A percentile compares a stretch with the other conserved stretches of the same genome.
Conservation (phyloP, 2,888 invertebrate genomes). For the Synanthedon tipuliformis region DNA sequence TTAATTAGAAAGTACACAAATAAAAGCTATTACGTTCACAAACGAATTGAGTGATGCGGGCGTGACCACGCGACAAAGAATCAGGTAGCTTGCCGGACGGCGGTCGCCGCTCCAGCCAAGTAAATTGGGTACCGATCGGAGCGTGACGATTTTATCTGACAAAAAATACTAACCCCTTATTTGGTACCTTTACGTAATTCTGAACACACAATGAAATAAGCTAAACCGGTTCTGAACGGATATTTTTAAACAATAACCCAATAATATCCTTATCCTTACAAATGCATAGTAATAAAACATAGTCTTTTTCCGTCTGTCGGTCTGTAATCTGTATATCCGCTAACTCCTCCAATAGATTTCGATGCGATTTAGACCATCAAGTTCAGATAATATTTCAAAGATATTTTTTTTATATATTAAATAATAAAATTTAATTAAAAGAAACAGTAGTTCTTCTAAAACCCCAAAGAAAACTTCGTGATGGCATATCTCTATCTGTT, state of each 20-base stretch:
- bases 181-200: constrained; percentile 46
- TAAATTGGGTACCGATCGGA: constrained; percentile 60
- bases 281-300: no score
- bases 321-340: no score
- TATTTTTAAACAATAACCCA: constrained; percentile 10
- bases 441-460: no score
- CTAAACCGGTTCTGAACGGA: constrained; percentile 9
- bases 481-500: no score
- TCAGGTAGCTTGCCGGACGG: constrained; percentile 32
- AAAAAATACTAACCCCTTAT: constrained; percentile 48
- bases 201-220: constrained; percentile 37
- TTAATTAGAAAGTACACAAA: constrained; percentile 58
- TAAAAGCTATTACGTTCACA: constrained; percentile 45
- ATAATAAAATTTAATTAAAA: no score
- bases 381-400: no score
- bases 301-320: no score
- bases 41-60: constrained; percentile 26
- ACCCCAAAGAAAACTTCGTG: no score
- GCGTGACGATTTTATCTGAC: constrained; percentile 52
- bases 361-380: no score
- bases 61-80: constrained; percentile 54
- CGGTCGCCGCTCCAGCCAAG: constrained; percentile 28
- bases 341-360: no score
- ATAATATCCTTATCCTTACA: neutral
- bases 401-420: no score